Evolutionary conservation across 2,888 invertebrate species (phyloP), one percentile per base, ranked within the genome.

Genomic region (Drosophila paramelanica): DNA sequence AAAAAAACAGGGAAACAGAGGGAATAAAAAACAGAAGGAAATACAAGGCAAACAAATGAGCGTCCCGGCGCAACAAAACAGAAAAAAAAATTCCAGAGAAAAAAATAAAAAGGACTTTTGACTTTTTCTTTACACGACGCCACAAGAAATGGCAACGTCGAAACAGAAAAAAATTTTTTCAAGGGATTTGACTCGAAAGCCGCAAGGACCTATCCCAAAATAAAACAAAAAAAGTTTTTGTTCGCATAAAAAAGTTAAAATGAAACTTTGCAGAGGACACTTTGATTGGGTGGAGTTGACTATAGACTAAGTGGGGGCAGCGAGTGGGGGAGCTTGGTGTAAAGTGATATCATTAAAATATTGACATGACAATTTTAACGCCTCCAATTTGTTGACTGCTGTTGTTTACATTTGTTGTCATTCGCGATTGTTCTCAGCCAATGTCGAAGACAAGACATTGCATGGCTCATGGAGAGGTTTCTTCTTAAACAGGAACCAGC

Each of bases 281-380:
- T 65, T 73, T 74, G 74, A 74, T 75, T 74, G 67, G 51, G 23
- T 43, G 62, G 38, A 57, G 64, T 50, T 67, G 43, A 43, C 71
- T 41, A 33, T 4, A 11, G 17, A 23, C 38, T 1, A 38, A 23
- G 41, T 14, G 50, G 27, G 38, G 46, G 41, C 60, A 36, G 23
- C 10, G 14, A n/a, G 11, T 20, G 52, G 11, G 11, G 5, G 42
- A 38, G 42, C 36, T 59, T 56, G 68, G 77, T 82, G 85, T 85
- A 85, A 88, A 85, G 83, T 82, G 86, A 85, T 88, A 85, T 85
- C 89, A 86, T 84, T 90, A 90, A 81, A 88, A 82, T 91, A 92
- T 92, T 91, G 91, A 91, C 91, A 91, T 90, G 88, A 89, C 89
- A 88, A 91, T 91, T 92, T 91, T 90, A 86, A 90, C 91, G 91